A percentile compares a stretch with the other conserved stretches of the same genome.
Conservation (phyloP, 2,113 vertebrate species). For the Nyctibius bracteatus region DNA sequence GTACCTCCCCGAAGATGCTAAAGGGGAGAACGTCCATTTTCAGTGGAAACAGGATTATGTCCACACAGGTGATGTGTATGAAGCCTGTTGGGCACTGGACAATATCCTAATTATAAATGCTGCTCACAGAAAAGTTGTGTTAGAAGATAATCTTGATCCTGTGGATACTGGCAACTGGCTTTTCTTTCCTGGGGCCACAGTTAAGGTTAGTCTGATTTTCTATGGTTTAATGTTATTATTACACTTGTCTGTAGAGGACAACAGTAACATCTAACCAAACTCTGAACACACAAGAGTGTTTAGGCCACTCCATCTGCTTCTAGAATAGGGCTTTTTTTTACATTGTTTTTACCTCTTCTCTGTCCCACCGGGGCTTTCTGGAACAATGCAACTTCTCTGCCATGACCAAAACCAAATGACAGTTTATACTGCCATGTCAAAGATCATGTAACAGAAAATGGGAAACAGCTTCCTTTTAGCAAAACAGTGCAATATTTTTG, state of each 20-base stretch:
- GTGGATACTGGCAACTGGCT: slow-evolving; percentile 97
- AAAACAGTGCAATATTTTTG: neutral
- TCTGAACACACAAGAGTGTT: neutral
- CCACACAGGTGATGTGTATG: slow-evolving; percentile 84
- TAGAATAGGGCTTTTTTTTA: neutral
- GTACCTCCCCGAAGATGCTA: slow-evolving; percentile 83
- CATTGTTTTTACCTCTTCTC: neutral
- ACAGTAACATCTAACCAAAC: neutral
- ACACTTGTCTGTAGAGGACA: neutral
- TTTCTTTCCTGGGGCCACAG: slow-evolving; percentile 95
- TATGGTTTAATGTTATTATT: neutral
- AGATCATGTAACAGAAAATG: slow-evolving; percentile 12
- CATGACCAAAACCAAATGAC: neutral
- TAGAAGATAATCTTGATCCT: slow-evolving; percentile 94
- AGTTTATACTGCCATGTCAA: neutral
- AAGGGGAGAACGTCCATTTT: slow-evolving; percentile 81
- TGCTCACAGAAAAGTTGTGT: slow-evolving; percentile 83
- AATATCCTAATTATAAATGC: slow-evolving; percentile 91
- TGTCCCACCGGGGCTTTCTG: neutral
- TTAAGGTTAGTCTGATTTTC: slow-evolving; percentile 84
- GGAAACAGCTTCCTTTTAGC: neutral
- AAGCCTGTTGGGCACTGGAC: slow-evolving; percentile 96
- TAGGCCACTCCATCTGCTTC: neutral
- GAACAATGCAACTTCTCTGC: neutral
- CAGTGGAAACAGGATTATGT: slow-evolving; percentile 91